phyloP scores from a whole-genome alignment of 1,140 invertebrate species.

The Rhagoletis pomonella region DNA sequence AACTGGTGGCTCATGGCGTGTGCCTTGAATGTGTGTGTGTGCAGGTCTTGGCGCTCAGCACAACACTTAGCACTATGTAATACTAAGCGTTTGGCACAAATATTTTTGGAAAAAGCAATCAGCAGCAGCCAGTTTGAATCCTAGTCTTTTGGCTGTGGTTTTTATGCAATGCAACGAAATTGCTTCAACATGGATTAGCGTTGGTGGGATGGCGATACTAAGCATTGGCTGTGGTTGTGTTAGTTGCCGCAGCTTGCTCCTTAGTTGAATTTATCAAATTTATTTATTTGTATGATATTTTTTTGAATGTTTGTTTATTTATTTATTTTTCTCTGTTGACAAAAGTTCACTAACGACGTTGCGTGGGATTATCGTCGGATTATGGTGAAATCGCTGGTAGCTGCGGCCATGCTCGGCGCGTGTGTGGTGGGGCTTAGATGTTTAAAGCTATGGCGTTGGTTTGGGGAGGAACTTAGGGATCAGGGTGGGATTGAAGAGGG shows the following conservation, averaged over 20 bases:
- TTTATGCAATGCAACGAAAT: neutral
- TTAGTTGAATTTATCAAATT: neutral
- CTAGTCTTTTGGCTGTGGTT: neutral
- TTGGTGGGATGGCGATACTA: no score
- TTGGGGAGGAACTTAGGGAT: neutral
- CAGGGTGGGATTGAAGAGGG: neutral
- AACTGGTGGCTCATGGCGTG: conserved; percentile 72
- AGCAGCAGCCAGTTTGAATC: neutral
- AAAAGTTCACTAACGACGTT: conserved; percentile 27
- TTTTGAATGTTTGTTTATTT: neutral
- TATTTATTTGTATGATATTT: neutral
- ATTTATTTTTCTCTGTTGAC: neutral
- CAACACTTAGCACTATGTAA: neutral
- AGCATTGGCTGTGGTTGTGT: no score
- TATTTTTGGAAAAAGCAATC: neutral
- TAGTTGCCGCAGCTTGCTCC: neutral
- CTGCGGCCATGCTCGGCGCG: neutral
- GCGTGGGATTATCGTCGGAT: neutral
- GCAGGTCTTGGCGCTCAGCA: neutral
- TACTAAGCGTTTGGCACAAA: neutral
- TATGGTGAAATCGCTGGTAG: neutral
- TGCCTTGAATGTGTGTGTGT: neutral
- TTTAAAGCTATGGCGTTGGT: neutral
- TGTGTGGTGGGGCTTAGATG: neutral
- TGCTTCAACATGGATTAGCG: no score